Conservation (phyloP, 1,140 invertebrate genomes). For the Glossosoma conforme region DNA sequence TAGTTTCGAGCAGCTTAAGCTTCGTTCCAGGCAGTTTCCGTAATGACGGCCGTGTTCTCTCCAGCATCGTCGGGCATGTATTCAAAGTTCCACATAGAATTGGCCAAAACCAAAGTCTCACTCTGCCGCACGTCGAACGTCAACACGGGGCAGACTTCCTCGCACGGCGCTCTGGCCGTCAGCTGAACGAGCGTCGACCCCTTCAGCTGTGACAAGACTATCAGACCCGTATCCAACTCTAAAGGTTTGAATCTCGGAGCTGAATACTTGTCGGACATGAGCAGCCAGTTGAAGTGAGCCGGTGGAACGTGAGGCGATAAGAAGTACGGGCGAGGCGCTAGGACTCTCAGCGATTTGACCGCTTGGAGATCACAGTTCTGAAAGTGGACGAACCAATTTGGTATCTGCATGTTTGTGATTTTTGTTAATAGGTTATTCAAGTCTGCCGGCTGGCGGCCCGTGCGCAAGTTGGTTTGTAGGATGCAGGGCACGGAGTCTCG, state of each 20-base stretch:
- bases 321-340: constrained; percentile 71
- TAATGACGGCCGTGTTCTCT: constrained; percentile 70
- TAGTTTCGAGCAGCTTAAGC: too few species aligned
- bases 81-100: constrained; percentile 70
- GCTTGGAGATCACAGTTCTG: constrained; percentile 77
- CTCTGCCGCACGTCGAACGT: constrained; percentile 62
- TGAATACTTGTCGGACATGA: constrained; percentile 72
- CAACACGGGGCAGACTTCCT: constrained; percentile 60
- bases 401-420: constrained; percentile 59
- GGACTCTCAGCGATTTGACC: constrained; percentile 65
- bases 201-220: constrained; percentile 69
- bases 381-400: constrained; percentile 78
- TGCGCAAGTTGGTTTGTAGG: constrained; percentile 64
- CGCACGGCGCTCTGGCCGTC: constrained; percentile 64
- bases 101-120: constrained; percentile 67
- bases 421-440: constrained; percentile 61
- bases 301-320: constrained; percentile 69
- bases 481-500: constrained; percentile 63
- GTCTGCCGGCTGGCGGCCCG: constrained; percentile 56
- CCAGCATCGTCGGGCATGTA: constrained; percentile 63
- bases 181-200: constrained; percentile 63
- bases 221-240: constrained; percentile 62
- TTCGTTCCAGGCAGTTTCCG: constrained; percentile 68
- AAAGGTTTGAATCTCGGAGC: constrained; percentile 67
- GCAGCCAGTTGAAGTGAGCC: constrained; percentile 74